Evolutionary conservation across 2,888 invertebrate genomes (phyloP).

Genomic region (Koerneria pararmatus): DNA sequence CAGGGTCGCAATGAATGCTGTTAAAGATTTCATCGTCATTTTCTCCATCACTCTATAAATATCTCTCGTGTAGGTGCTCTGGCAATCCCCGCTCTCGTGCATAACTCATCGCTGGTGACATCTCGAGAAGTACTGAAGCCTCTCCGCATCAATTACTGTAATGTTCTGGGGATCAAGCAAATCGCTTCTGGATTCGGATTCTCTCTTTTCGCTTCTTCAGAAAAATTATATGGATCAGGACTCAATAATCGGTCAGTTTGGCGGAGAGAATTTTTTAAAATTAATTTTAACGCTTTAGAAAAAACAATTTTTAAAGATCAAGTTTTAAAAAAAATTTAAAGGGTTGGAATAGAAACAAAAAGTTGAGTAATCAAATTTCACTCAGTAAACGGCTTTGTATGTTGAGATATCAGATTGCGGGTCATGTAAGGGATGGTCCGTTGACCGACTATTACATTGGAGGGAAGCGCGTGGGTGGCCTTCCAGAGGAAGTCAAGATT

Average conservation of each 20-base stretch:
- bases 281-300: slow-evolving; percentile 25
- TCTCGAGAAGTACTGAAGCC: slow-evolving; percentile 20
- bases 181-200: slow-evolving; percentile 55
- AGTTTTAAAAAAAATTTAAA: too few relatives aligned
- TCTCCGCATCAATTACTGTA: slow-evolving; percentile 41
- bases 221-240: slow-evolving; percentile 47
- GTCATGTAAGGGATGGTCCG: slow-evolving; percentile 20
- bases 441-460: slow-evolving; percentile 38
- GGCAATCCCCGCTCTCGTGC: slow-evolving; percentile 39
- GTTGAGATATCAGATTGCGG: slow-evolving; percentile 40
- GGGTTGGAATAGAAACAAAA: too few relatives aligned
- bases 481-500: slow-evolving; percentile 29
- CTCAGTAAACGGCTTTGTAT: neutral
- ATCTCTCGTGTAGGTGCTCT: slow-evolving; percentile 36
- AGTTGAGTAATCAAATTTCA: too few relatives aligned
- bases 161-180: slow-evolving; percentile 40
- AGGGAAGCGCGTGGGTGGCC: slow-evolving; percentile 32
- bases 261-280: too few relatives aligned
- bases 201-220: slow-evolving; percentile 49
- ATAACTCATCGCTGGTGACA: slow-evolving; percentile 17
- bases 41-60: neutral
- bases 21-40: too few relatives aligned
- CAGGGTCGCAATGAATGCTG: too few relatives aligned
- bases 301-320: slow-evolving; percentile 24
- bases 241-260: slow-evolving; percentile 49